A percentile compares a stretch with the other conserved stretches of the same genome.
phyloP scores from a whole-genome alignment of 2,113 vertebrate genomes.

The Ailurus styani region DNA sequence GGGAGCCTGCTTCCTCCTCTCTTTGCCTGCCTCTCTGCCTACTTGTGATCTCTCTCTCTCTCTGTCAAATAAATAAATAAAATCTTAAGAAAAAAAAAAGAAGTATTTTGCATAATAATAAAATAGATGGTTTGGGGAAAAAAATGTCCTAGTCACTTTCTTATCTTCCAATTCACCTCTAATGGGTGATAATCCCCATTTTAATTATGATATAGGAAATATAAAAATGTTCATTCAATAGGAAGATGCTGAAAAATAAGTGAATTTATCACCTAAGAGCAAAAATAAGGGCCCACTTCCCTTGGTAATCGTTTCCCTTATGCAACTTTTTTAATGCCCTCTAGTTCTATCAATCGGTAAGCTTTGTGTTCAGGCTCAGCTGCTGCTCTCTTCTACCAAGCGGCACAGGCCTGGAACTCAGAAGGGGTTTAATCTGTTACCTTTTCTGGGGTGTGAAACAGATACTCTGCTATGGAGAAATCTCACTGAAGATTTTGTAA shows the following conservation, averaged over 20 bases:
- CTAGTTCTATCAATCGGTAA: accelerated
- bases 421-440: neutral
- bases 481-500: neutral
- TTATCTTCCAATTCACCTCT: neutral
- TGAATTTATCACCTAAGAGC: too few relatives aligned
- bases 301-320: too few relatives aligned
- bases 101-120: neutral
- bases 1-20: too few relatives aligned
- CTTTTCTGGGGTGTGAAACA: neutral
- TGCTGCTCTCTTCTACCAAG: neutral
- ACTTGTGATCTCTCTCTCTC: too few relatives aligned
- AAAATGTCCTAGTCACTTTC: neutral
- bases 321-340: neutral
- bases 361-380: neutral
- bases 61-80: too few relatives aligned
- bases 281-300: neutral
- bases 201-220: neutral
- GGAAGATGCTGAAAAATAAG: neutral
- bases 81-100: too few relatives aligned
- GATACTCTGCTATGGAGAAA: neutral
- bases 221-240: neutral
- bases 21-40: too few relatives aligned
- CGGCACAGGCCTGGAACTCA: neutral
- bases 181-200: neutral
- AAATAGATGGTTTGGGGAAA: neutral